Base-by-base conservation (phyloP, 2,888 invertebrate genomes). In the Hydraecia micacea region DNA sequence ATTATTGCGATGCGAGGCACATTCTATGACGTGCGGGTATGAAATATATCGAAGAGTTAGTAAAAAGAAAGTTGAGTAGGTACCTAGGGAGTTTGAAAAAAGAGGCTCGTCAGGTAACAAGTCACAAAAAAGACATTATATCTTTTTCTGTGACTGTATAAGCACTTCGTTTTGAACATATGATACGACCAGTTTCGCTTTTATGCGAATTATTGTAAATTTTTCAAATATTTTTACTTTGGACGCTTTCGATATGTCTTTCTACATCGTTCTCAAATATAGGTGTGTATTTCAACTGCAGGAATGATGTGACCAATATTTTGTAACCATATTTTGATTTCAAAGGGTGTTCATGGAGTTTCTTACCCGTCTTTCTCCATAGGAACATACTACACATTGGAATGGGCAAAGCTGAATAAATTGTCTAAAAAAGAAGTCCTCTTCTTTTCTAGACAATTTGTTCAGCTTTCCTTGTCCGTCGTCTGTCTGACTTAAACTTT, bases 1-100 rank as follows among this genome's bases (percentile, higher is more conserved):
- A 66, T 60, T 66, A 80, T 81, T 55, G 63, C 60, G 67, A 75
- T 52, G 25, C 13, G 25, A 68, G 21, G 32, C 60, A 52, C 58
- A 79, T 21, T 58, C 49, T 62, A 49, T n/a, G 39, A 66, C 28
- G 58, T 42, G 32, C n/a, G 25, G 15, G 15, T 18, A 42, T 73
- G 73, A 73, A 73, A 73, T 73, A 55, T 39, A 32, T 25, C 46
- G 42, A 79, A 46, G 25, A 46, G n/a, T 32, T 4, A 52, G 46
- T 62, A 79, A 39, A 77, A 32, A 62, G 28, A 52, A 75, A 39
- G 21, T 25, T 62, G 7, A 36, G 7, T 36, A 36, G 36, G 36
- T 25, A n/a, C n/a, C 11, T n/a, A 28, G 15, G 28, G 15, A 46
- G 18, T 72, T 60, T n/a, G 21, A 36, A n/a, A 36, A n/a, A 6